Percentiles rank a stretch among this genome's conserved stretches.
Conservation (phyloP, 2,888 invertebrate species). For the Xestia sexstrigata region DNA sequence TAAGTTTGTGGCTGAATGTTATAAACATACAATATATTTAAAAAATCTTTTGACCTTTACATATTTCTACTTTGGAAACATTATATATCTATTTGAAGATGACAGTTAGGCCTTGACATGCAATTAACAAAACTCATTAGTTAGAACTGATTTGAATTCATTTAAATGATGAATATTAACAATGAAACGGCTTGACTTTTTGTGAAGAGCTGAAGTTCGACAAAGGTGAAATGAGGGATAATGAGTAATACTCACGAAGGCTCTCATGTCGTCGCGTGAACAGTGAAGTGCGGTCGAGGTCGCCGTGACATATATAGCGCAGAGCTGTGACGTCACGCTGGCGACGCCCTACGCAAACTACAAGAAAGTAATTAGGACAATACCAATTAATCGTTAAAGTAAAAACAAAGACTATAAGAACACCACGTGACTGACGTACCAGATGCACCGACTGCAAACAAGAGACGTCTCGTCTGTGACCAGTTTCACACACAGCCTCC, state of each 20-base stretch:
- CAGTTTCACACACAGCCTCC: conserved; percentile 32
- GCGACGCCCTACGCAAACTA: conserved; percentile 12
- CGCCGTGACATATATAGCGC: conserved; percentile 67
- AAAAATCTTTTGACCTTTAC: not conserved
- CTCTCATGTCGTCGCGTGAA: conserved; percentile 71
- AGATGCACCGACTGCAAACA: conserved; percentile 2
- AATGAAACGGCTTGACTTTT: not conserved
- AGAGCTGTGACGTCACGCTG: conserved; percentile 57
- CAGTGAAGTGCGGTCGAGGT: conserved; percentile 62
- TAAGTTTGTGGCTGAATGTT: not conserved
- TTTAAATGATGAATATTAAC: conserved; percentile 3
- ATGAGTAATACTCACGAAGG: conserved; percentile 73
- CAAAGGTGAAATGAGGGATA: conserved; percentile 7
- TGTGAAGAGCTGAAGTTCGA: not conserved
- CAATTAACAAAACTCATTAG: not conserved
- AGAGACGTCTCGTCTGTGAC: conserved; percentile 21
- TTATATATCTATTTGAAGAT: not conserved
- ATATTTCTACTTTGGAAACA: not conserved
- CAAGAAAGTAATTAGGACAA: conserved; percentile 10
- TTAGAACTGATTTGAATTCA: not conserved
- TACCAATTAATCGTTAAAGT: conserved; percentile 3
- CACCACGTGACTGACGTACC: not conserved
- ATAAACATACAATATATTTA: not conserved
- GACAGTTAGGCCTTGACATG: not conserved
- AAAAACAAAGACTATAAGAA: not conserved